These are phyloP conservation scores for Petrophora chlorosata DNA, from an alignment of 2,888 invertebrate species.

Conservation along the genomic window DNA sequence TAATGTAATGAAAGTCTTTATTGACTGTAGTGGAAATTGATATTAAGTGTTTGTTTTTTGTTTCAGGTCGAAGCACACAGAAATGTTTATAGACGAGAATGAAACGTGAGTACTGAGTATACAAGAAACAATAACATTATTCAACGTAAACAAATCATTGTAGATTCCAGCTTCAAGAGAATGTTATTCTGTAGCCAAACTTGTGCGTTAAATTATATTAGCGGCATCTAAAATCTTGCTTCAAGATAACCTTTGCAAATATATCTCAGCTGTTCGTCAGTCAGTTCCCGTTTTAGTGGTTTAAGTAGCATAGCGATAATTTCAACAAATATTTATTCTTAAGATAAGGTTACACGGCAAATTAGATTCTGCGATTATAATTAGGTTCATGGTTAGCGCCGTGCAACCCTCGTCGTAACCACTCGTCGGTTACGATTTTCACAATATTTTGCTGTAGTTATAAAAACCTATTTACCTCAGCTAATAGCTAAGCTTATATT, in stretches of 20 bases:
- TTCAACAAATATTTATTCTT: slow-evolving; percentile 8
- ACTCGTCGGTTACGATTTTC: no score
- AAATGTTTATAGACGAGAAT: slow-evolving; percentile 83
- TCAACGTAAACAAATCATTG: not conserved
- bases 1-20: slow-evolving; percentile 12
- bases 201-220: no score
- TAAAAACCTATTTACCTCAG: no score
- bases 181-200: no score
- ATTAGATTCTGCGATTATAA: not conserved
- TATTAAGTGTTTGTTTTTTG: slow-evolving; percentile 39
- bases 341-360: slow-evolving; percentile 4
- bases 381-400: not conserved
- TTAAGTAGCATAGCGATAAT: slow-evolving; percentile 4
- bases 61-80: slow-evolving; percentile 74
- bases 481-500: no score
- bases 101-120: slow-evolving; percentile 71
- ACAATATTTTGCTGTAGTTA: no score
- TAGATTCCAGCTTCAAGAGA: not conserved
- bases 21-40: slow-evolving; percentile 19
- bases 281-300: not conserved
- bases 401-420: no score
- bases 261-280: slow-evolving; percentile 1
- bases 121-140: slow-evolving; percentile 1
- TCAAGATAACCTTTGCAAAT: not conserved
- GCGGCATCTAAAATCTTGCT: no score